Evolutionary conservation across 2,113 vertebrate genomes (phyloP), one percentile per base, ranked within the genome.

Genomic region (Synchiropus splendidus): DNA sequence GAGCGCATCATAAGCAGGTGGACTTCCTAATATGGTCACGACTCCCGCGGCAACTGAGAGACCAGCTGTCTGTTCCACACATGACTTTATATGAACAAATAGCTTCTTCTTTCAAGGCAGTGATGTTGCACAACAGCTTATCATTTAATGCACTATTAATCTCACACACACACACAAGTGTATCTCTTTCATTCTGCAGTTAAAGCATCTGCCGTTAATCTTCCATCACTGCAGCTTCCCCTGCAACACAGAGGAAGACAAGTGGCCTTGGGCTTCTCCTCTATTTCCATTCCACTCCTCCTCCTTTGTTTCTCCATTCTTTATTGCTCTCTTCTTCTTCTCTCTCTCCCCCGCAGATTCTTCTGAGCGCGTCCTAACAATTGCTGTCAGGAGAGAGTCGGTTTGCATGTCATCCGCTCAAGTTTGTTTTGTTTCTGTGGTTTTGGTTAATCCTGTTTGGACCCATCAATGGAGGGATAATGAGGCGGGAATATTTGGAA

Each of bases 131-230:
- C 21, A 27, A 27, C 21, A 27, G 8, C 21, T 27, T 8, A 27
- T 27, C 8, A 27, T 27, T 27, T 27, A 27, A 27, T 27, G 21
- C 21, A 27, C 21, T 8, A 27, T 27, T 27, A 27, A 27, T 27
- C 4, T 5, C 21, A 27, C 21, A 27, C 21, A 27, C 21, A 27
- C 21, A 27, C 21, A 18, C 46, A 32, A 45, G 44, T 42, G 41
- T 16, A 58, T 41, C 16, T 32, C 61, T 64, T 67, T 63, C 48
- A 61, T 58, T 51, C 67, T 52, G 18, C 35, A 42, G 59, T 54
- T 54, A 18, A 38, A 54, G 45, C 49, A 63, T 56, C 41, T 61
- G 60, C n/a, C n/a, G 17, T 49, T 58, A 57, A 67, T 74, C 59
- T 67, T 68, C 36, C 57, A 48, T 72, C 42, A 32, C 40, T 54